phyloP scores from a whole-genome alignment of 2,888 invertebrate species.

The Acanthosepion pharaonis region DNA sequence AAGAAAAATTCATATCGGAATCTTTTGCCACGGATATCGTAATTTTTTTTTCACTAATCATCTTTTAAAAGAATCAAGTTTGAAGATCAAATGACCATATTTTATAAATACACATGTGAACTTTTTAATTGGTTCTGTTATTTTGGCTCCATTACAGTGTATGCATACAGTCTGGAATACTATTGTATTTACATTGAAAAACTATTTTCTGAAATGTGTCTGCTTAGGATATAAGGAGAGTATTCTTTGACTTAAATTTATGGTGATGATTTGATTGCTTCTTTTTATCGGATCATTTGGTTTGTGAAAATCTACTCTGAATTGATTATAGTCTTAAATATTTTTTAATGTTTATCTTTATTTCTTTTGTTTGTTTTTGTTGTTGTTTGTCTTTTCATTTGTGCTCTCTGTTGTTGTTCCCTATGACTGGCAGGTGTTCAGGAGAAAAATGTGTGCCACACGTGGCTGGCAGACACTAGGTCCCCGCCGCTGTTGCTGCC shows the following conservation, averaged over 20 bases:
- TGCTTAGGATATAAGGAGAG: background rate
- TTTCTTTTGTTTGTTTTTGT: background rate
- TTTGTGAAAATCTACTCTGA: background rate
- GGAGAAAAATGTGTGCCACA: background rate
- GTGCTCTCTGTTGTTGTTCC: background rate
- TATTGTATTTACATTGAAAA: background rate
- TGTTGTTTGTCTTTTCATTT: conserved; percentile 39
- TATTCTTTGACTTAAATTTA: background rate
- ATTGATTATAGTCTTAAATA: background rate
- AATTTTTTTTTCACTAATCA: background rate
- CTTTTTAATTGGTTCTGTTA: background rate
- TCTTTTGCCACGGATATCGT: too few relatives aligned
- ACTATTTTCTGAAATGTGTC: background rate
- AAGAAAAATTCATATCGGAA: too few relatives aligned
- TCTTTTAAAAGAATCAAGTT: background rate
- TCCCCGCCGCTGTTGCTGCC: conserved; percentile 24
- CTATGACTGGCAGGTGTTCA: conserved; percentile 21
- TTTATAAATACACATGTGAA: background rate
- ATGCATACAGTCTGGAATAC: background rate
- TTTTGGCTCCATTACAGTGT: background rate
- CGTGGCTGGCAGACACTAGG: conserved; percentile 43
- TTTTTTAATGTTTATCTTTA: background rate
- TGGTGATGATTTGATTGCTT: background rate
- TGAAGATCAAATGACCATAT: too few relatives aligned
- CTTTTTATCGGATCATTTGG: background rate